phyloP scores from a whole-genome alignment of 2,113 vertebrate genomes.

The Labrus mixtus region DNA sequence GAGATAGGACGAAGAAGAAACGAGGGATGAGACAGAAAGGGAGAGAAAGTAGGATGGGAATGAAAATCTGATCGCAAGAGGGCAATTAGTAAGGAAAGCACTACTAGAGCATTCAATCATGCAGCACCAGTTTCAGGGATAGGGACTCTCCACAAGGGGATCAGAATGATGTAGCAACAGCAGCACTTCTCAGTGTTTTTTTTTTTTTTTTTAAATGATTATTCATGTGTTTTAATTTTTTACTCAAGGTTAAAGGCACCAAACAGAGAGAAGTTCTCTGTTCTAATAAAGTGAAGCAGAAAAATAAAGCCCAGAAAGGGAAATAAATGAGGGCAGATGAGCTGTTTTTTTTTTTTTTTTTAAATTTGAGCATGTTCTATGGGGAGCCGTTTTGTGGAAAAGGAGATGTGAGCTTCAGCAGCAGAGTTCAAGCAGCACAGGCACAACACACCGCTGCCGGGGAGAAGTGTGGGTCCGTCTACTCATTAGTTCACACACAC shows the following conservation, averaged over 20 bases:
- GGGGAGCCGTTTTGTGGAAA: constrained; percentile 18
- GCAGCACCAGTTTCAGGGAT: constrained; percentile 4
- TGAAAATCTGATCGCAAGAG: constrained; percentile 14
- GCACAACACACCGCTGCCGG: constrained; percentile 12
- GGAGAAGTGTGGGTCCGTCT: constrained; percentile 13
- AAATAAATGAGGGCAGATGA: constrained; percentile 4
- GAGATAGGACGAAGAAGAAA: constrained; percentile 1
- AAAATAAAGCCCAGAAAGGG: not conserved
- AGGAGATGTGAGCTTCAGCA: constrained; percentile 43
- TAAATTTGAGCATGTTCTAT: constrained; percentile 31
- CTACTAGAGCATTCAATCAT: not conserved
- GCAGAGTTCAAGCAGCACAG: constrained; percentile 31
- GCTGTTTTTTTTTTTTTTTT: no score
- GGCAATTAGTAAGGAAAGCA: constrained; percentile 5
- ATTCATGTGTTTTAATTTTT: not conserved
- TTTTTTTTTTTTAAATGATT: no score
- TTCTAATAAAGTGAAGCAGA: not conserved
- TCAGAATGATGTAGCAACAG: not conserved
- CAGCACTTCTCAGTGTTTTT: not conserved
- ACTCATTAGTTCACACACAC: constrained; percentile 1
- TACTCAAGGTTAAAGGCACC: not conserved
- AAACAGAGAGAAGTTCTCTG: no score
- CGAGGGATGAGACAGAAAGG: constrained; percentile 20
- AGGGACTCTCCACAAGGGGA: not conserved
- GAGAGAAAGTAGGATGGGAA: not conserved